These are phyloP conservation scores for Erethizon dorsatum DNA, from an alignment of 2,797 vertebrate genomes.

Conservation along the genomic window DNA sequence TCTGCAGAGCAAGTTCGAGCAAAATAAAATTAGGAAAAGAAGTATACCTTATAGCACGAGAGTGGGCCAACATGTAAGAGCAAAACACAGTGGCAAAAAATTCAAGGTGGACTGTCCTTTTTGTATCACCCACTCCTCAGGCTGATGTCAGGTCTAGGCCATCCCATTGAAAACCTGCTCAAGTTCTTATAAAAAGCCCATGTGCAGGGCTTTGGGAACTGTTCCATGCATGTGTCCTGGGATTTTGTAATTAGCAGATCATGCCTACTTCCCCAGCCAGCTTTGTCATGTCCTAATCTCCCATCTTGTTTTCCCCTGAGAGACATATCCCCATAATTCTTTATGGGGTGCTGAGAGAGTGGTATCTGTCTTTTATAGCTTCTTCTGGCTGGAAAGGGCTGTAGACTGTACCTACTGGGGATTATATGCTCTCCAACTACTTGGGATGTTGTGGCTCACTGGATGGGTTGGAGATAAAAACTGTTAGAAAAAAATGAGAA, in stretches of 20 bases:
- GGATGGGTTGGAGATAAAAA: background rate
- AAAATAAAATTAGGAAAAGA: background rate
- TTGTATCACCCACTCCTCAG: background rate
- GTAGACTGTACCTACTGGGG: background rate
- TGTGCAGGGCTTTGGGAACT: background rate
- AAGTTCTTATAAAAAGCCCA: background rate
- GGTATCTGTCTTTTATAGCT: background rate
- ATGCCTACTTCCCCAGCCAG: background rate
- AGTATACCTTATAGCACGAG: background rate
- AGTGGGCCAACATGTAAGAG: background rate
- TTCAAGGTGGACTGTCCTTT: background rate
- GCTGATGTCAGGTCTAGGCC: background rate
- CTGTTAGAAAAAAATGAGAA: background rate
- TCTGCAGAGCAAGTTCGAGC: background rate
- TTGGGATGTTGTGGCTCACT: background rate
- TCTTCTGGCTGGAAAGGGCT: background rate
- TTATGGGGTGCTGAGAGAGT: background rate
- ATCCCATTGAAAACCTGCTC: background rate
- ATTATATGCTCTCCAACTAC: background rate
- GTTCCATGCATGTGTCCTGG: background rate
- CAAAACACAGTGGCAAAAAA: background rate
- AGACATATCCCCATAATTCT: background rate
- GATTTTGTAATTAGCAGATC: background rate
- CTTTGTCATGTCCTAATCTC: background rate
- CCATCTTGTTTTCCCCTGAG: background rate